Evolutionary conservation across 2,113 vertebrate genomes (phyloP).

Genomic region (Tiliqua scincoides): DNA sequence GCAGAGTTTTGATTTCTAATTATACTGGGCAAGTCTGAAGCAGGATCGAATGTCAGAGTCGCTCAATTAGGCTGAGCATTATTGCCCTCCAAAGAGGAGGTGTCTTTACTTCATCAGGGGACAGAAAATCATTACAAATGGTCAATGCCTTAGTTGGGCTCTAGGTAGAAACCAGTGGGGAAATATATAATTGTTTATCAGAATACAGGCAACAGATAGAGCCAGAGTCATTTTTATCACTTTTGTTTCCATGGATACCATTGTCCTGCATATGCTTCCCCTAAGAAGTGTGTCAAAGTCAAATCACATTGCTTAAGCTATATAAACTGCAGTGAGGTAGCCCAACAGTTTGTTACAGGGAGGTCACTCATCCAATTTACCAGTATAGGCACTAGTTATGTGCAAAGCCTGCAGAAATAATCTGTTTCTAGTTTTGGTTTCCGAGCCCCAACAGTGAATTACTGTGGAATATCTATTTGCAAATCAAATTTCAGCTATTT

Average conservation of each 20-base stretch:
- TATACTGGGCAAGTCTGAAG: constrained; percentile 35
- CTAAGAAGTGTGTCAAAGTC: constrained; percentile 57
- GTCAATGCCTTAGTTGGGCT: constrained; percentile 28
- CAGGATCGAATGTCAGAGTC: background rate
- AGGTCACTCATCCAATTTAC: background rate
- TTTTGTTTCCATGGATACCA: constrained; percentile 83
- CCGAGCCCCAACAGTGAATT: background rate
- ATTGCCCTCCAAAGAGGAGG: constrained; percentile 27
- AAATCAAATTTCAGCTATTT: background rate
- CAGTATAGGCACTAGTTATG: background rate
- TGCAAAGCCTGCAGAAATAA: background rate
- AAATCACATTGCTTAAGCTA: constrained; percentile 56
- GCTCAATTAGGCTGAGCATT: constrained; percentile 40
- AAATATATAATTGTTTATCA: constrained; percentile 58
- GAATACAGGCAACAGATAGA: constrained; percentile 65
- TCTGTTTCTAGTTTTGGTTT: background rate
- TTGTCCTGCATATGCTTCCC: constrained; percentile 45
- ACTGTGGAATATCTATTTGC: background rate
- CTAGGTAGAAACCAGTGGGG: constrained; percentile 40
- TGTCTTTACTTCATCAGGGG: constrained; percentile 12
- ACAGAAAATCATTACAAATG: constrained; percentile 48
- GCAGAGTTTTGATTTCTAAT: constrained; percentile 49
- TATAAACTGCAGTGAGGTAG: constrained; percentile 60
- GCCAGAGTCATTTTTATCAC: constrained; percentile 75
- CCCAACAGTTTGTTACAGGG: background rate